Evolutionary conservation across 2,888 invertebrate species (phyloP).

Genomic region (Pelosia muscerda): DNA sequence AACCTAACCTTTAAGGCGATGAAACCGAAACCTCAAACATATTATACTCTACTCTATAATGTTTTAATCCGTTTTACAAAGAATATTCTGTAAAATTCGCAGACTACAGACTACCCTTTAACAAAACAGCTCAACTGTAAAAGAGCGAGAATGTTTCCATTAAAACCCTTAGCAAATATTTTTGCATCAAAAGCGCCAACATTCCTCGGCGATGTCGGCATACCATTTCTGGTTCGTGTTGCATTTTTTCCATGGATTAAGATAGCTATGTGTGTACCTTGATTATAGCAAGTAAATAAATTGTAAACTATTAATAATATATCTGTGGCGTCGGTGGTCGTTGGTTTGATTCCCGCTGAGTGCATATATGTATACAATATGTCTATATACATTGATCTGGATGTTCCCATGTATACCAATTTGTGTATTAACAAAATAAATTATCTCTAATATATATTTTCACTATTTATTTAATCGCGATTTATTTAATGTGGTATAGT

Average conservation of each 20-base stretch:
- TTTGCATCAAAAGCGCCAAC: conserved; percentile 31
- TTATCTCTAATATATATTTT: no score
- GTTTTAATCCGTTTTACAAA: conserved; percentile 4
- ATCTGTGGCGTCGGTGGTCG: not conserved
- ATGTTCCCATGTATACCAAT: no score
- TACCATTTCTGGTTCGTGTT: not conserved
- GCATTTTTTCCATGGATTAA: not conserved
- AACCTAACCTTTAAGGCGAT: not conserved
- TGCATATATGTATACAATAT: no score
- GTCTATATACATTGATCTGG: no score
- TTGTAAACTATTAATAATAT: no score
- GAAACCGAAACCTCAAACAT: not conserved
- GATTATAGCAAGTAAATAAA: not conserved
- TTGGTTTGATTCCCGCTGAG: no score
- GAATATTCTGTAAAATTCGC: not conserved
- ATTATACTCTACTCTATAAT: not conserved
- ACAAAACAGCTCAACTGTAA: conserved; percentile 17
- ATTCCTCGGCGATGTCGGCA: not conserved
- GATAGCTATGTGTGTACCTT: not conserved
- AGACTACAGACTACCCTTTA: not conserved
- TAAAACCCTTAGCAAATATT: conserved; percentile 40
- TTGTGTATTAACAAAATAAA: no score
- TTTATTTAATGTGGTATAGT: no score
- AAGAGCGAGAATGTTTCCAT: conserved; percentile 32
- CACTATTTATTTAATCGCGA: no score